Conservation (phyloP, 2,797 vertebrate genomes). For the Picus viridis region DNA sequence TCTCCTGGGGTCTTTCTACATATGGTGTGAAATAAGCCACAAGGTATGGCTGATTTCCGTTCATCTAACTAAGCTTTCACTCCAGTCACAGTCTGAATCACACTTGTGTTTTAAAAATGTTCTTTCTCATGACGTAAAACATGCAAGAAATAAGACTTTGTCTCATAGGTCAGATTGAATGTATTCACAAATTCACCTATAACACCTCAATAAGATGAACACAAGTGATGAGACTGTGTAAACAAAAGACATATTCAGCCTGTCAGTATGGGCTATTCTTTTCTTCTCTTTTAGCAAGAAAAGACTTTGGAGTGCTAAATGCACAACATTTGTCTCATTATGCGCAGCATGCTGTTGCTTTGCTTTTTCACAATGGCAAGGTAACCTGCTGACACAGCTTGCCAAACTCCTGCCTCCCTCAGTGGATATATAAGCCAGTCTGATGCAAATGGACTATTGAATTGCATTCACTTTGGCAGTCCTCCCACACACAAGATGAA, state of each 20-base stretch:
- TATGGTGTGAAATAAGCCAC: not conserved
- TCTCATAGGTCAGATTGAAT: not conserved
- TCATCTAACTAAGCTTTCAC: not conserved
- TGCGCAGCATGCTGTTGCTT: constrained; percentile 21
- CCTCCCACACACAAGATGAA: constrained; percentile 28
- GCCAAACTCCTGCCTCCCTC: constrained; percentile 44
- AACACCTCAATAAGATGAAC: not conserved
- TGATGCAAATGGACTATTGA: constrained; percentile 51
- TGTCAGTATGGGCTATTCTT: constrained; percentile 10
- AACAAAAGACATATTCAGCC: not conserved
- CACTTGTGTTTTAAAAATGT: not conserved
- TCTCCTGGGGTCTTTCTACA: not conserved
- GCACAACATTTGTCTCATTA: constrained; percentile 36
- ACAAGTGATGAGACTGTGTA: not conserved
- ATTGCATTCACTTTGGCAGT: constrained; percentile 46
- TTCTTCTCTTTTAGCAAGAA: constrained; percentile 39
- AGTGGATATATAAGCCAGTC: constrained; percentile 5
- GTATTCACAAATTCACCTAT: not conserved
- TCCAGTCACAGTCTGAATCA: not conserved
- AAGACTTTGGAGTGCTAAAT: constrained; percentile 21
- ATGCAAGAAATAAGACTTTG: not conserved
- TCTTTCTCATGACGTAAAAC: not conserved
- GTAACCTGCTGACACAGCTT: constrained; percentile 61
- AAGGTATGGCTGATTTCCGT: not conserved
- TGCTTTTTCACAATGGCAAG: constrained; percentile 39